A percentile compares a stretch with the other conserved stretches of the same genome.
Evolutionary conservation across 1,140 invertebrate species (phyloP).

Genomic region (Hylyphantes graminicola): DNA sequence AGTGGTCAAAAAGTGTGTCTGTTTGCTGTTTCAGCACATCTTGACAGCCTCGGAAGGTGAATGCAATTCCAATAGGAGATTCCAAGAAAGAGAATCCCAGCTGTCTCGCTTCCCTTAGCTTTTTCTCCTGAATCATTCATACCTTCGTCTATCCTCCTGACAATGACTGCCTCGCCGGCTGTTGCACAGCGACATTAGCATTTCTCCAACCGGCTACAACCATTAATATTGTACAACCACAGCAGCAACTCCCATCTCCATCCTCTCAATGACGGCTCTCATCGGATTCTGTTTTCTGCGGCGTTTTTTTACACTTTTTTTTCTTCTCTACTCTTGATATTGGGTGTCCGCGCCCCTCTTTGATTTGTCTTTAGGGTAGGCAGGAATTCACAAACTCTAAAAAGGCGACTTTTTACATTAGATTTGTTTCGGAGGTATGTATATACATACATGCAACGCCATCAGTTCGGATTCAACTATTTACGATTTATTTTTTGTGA

Average conservation of each 20-base stretch:
- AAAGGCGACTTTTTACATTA: slow-evolving; percentile 16
- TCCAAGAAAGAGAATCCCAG: neutral
- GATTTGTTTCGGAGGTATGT: slow-evolving; percentile 19
- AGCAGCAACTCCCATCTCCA: slow-evolving; percentile 37
- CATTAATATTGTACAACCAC: slow-evolving; percentile 53
- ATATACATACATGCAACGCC: too few species aligned
- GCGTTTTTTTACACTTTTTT: neutral
- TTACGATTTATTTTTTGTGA: too few species aligned
- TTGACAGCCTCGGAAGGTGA: slow-evolving; percentile 28
- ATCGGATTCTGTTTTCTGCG: slow-evolving; percentile 44
- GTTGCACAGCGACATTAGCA: slow-evolving; percentile 46
- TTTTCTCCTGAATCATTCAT: slow-evolving; percentile 52
- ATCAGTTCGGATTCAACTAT: too few species aligned
- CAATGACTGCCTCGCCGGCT: slow-evolving; percentile 45
- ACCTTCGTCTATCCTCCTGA: slow-evolving; percentile 49
- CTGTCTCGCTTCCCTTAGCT: slow-evolving; percentile 37
- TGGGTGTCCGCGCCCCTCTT: slow-evolving; percentile 1
- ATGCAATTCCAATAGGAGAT: slow-evolving; percentile 41
- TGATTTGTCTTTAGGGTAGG: slow-evolving; percentile 31
- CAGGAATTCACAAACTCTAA: neutral
- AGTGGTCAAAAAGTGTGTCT: too few species aligned
- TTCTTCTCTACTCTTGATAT: neutral
- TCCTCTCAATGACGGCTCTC: slow-evolving; percentile 54
- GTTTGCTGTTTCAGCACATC: neutral
- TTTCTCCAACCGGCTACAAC: slow-evolving; percentile 53